Percentiles rank a stretch among this genome's conserved stretches.
phyloP scores from a whole-genome alignment of 2,113 vertebrate genomes.

The Astur gentilis region DNA sequence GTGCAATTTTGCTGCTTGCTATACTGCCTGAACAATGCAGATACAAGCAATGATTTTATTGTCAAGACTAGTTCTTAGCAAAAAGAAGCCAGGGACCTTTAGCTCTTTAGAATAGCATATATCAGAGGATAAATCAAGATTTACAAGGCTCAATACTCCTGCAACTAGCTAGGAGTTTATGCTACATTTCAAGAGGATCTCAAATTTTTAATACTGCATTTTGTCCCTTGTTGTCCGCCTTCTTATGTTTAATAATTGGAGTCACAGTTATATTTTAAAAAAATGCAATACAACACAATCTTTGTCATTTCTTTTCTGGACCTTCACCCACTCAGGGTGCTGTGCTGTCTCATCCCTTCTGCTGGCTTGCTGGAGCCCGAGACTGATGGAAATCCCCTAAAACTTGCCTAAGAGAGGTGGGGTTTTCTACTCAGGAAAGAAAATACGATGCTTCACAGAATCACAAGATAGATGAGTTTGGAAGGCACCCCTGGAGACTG shows the following conservation, averaged over 20 bases:
- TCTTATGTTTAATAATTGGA: background rate
- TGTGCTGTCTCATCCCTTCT: background rate
- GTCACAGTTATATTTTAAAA: background rate
- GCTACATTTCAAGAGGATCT: background rate
- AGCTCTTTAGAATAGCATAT: background rate
- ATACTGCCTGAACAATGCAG: background rate
- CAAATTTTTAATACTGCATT: background rate
- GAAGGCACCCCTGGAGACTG: background rate
- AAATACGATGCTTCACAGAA: background rate
- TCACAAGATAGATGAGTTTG: background rate
- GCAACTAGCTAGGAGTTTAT: background rate
- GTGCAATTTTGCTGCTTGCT: background rate
- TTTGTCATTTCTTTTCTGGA: background rate
- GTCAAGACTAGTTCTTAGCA: background rate
- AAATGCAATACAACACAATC: background rate
- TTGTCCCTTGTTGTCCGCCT: background rate
- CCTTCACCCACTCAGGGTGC: background rate
- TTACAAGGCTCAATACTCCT: background rate
- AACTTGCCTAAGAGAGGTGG: background rate
- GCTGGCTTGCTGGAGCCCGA: background rate
- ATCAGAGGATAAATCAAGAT: background rate
- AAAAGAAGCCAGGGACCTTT: background rate
- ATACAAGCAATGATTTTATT: background rate
- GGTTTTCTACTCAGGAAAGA: background rate
- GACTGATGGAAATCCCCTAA: background rate